A percentile compares a stretch with the other conserved stretches of the same genome.
Conservation (phyloP, 2,888 invertebrate species). For the Conus canariensis region DNA sequence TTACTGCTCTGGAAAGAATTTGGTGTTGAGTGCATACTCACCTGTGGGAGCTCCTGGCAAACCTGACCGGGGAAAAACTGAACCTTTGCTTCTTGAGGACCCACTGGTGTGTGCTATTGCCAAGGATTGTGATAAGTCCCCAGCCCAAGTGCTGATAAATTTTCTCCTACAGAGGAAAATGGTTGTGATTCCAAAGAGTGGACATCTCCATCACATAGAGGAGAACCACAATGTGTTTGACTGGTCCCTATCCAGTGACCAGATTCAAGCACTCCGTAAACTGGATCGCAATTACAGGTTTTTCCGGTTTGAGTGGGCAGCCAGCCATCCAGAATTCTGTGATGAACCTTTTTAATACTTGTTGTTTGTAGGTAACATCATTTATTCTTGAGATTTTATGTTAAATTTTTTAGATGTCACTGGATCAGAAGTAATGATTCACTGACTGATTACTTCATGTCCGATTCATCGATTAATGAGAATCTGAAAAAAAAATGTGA, state of each 20-base stretch:
- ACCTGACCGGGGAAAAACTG: constrained; percentile 23
- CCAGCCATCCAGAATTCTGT: constrained; percentile 62
- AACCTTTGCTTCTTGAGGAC: constrained; percentile 54
- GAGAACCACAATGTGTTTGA: constrained; percentile 65
- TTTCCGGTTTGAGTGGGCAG: constrained; percentile 60
- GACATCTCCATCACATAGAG: constrained; percentile 55
- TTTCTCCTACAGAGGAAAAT: constrained; percentile 62
- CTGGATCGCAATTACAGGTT: constrained; percentile 59
- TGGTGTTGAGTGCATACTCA: constrained; percentile 64
- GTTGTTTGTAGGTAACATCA: background rate
- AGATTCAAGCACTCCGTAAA: constrained; percentile 53
- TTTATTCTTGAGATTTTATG: too few relatives aligned
- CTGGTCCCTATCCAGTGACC: constrained; percentile 56
- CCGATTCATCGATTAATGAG: too few relatives aligned
- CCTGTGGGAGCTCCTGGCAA: constrained; percentile 61
- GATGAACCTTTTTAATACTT: constrained; percentile 58
- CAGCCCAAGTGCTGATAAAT: constrained; percentile 67
- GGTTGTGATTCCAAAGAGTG: constrained; percentile 66
- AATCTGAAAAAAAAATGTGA: too few relatives aligned
- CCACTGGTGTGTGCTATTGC: constrained; percentile 58
- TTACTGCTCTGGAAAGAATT: constrained; percentile 57
- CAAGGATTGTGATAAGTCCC: constrained; percentile 56
- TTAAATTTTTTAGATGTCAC: too few relatives aligned
- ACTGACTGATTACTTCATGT: too few relatives aligned
- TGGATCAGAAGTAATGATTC: too few relatives aligned